phyloP scores from a whole-genome alignment of 2,113 vertebrate genomes.

The Vicugna pacos region DNA sequence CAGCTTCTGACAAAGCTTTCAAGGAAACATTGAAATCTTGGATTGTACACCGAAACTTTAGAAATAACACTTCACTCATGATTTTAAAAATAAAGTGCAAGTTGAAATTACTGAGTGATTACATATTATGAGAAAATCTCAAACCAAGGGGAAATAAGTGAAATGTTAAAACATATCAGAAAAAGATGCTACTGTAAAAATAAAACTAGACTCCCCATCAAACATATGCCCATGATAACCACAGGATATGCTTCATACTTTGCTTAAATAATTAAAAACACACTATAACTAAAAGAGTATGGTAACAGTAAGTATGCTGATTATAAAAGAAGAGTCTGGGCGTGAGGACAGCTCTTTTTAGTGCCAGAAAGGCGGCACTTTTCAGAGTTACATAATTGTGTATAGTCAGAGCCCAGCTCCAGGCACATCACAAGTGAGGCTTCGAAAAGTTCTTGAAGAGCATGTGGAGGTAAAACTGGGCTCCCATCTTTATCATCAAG shows the following conservation, averaged over 20 bases:
- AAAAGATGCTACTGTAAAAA: background rate
- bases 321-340: background rate
- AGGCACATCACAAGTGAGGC: background rate
- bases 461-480: background rate
- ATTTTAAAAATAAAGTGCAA: slow-evolving; percentile 26
- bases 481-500: background rate
- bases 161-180: slow-evolving; percentile 15
- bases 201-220: background rate
- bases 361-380: background rate
- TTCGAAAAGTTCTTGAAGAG: slow-evolving; percentile 6
- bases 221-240: background rate
- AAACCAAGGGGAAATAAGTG: background rate
- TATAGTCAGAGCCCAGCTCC: background rate
- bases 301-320: background rate
- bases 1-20: slow-evolving; percentile 26
- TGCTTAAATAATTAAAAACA: slow-evolving; percentile 30
- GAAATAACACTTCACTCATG: slow-evolving; percentile 7
- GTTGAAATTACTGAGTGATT: slow-evolving; percentile 22
- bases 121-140: background rate
- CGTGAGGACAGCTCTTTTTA: background rate
- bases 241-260: background rate
- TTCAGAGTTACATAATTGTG: background rate
- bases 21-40: slow-evolving; percentile 8
- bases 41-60: background rate
- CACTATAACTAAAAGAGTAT: background rate